Conservation (phyloP, 2,113 vertebrate genomes). For the Channa maculata region DNA sequence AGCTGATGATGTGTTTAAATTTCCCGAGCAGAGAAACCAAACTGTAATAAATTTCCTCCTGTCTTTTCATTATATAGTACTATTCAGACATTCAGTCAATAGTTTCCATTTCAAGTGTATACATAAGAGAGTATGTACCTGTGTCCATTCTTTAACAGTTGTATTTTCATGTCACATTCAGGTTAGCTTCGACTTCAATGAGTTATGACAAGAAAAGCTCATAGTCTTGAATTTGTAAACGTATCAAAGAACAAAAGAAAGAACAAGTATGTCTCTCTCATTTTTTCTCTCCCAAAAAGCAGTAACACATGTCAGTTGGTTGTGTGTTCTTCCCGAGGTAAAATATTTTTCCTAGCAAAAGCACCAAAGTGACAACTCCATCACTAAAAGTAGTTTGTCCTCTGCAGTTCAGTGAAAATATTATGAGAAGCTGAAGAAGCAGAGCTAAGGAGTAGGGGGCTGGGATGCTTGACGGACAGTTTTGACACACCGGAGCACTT, state of each 20-base stretch:
- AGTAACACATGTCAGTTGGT: slow-evolving; percentile 79
- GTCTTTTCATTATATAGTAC: slow-evolving; percentile 43
- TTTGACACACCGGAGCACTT: slow-evolving; percentile 86
- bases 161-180: slow-evolving; percentile 80
- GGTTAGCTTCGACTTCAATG: slow-evolving; percentile 80
- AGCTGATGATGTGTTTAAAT: slow-evolving; percentile 34
- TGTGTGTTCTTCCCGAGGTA: slow-evolving; percentile 80
- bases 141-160: slow-evolving; percentile 74
- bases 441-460: slow-evolving; percentile 63
- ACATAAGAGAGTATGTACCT: slow-evolving; percentile 67
- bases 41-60: slow-evolving; percentile 29
- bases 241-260: slow-evolving; percentile 83
- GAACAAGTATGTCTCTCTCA: slow-evolving; percentile 74
- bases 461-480: slow-evolving; percentile 85
- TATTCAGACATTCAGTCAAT: slow-evolving; percentile 43
- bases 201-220: slow-evolving; percentile 80
- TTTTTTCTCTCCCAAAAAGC: slow-evolving; percentile 73
- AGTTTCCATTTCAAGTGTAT: slow-evolving; percentile 70
- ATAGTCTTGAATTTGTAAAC: slow-evolving; percentile 79
- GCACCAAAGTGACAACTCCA: slow-evolving; percentile 84
- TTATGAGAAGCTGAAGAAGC: slow-evolving; percentile 83
- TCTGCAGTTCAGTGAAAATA: slow-evolving; percentile 85
- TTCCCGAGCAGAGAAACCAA: slow-evolving; percentile 37
- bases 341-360: slow-evolving; percentile 85
- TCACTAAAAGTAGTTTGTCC: slow-evolving; percentile 86